A percentile compares a stretch with the other conserved stretches of the same genome.
phyloP scores from a whole-genome alignment of 2,113 vertebrate genomes.

The Notarius quadriscutis region DNA sequence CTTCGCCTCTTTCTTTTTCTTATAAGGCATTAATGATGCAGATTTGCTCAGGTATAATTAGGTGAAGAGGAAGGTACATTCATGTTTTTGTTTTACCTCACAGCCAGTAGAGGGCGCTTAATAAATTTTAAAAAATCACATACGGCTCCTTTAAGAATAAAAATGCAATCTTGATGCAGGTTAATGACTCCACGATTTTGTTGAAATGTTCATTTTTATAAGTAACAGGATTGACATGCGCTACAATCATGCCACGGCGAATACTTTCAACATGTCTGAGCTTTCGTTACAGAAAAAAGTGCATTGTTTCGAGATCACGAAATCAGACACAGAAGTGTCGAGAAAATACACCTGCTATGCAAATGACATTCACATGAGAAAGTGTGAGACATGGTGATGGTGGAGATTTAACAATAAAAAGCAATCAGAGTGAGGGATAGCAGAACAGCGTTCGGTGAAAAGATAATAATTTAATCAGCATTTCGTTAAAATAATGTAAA shows the following conservation, averaged over 20 bases:
- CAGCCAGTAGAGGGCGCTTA: neutral
- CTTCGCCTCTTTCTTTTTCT: neutral
- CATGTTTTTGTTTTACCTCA: neutral
- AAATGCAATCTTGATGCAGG: neutral
- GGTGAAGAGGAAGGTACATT: neutral
- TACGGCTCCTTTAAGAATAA: neutral
- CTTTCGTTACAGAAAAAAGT: constrained; percentile 2
- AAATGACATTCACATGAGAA: neutral
- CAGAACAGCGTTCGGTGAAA: neutral
- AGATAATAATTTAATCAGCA: neutral
- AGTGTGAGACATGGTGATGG: neutral
- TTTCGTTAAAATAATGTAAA: neutral
- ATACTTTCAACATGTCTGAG: constrained; percentile 49
- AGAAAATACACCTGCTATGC: neutral
- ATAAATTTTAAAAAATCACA: neutral
- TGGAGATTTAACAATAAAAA: neutral
- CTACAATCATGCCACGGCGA: constrained; percentile 35
- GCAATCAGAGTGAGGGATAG: neutral
- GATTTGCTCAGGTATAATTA: neutral
- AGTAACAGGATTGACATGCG: neutral
- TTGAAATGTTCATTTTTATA: neutral
- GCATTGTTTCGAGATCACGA: neutral
- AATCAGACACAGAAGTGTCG: neutral
- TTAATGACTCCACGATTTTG: neutral
- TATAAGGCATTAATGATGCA: neutral